Evolutionary conservation across 1,140 invertebrate species (phyloP).

Genomic region (Spodoptera frugiperda): DNA sequence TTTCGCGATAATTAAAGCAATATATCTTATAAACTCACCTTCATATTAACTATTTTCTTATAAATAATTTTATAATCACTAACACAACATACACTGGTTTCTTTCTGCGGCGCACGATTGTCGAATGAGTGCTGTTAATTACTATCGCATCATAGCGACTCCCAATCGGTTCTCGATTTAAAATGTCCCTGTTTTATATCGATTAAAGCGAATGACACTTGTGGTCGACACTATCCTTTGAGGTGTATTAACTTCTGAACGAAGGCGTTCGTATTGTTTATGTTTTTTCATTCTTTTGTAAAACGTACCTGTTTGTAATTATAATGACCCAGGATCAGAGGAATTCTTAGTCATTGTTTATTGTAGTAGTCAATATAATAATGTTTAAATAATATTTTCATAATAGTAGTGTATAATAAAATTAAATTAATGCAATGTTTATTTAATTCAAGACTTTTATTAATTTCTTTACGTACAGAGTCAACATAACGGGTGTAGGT

Average conservation of each 20-base stretch:
- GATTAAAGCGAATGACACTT: constrained; percentile 13
- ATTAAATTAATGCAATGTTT: no score
- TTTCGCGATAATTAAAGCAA: background rate
- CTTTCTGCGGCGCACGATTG: constrained; percentile 33
- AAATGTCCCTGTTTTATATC: constrained; percentile 13
- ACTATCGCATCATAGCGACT: constrained; percentile 4
- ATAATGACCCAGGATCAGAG: no score
- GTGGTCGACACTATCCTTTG: background rate
- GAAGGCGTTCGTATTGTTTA: no score
- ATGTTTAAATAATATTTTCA: no score
- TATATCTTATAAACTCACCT: constrained; percentile 12
- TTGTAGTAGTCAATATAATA: no score
- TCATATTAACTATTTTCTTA: constrained; percentile 16
- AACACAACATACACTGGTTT: constrained; percentile 28
- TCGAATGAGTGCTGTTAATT: constrained; percentile 44
- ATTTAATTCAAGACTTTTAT: no score
- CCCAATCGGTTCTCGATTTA: constrained; percentile 35
- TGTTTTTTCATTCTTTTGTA: no score
- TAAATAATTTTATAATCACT: constrained; percentile 23
- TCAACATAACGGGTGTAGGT: no score
- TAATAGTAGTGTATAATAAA: no score
- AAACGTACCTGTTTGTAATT: no score
- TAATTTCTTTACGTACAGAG: no score
- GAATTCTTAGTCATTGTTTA: no score
- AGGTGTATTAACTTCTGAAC: background rate